Percentiles rank a stretch among this genome's conserved stretches.
phyloP scores from a whole-genome alignment of 1,140 invertebrate genomes.

The Drosophila tropicalis region DNA sequence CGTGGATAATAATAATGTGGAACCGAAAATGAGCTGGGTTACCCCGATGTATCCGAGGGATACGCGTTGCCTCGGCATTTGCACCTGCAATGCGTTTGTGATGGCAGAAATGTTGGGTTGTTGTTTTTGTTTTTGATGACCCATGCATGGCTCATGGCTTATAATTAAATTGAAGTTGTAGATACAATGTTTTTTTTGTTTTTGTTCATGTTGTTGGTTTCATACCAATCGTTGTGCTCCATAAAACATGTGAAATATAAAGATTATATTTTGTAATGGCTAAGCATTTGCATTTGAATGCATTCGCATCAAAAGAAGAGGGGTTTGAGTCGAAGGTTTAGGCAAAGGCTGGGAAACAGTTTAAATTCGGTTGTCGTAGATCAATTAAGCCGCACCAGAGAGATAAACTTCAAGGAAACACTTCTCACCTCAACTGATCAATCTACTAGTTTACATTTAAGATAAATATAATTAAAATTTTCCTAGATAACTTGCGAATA shows the following conservation, averaged over 20 bases:
- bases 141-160: slow-evolving; percentile 67
- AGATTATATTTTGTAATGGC: slow-evolving; percentile 57
- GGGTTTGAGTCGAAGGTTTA: not conserved
- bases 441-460: no score
- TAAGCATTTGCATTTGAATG: slow-evolving; percentile 45
- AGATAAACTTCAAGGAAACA: not conserved
- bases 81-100: slow-evolving; percentile 67
- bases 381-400: not conserved
- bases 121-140: slow-evolving; percentile 55
- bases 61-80: slow-evolving; percentile 23
- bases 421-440: not conserved
- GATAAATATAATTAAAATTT: no score
- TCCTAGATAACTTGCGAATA: no score
- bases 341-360: not conserved
- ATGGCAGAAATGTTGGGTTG: slow-evolving; percentile 32
- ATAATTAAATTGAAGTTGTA: slow-evolving; percentile 81
- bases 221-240: slow-evolving; percentile 45
- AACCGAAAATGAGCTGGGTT: slow-evolving; percentile 74
- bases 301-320: not conserved
- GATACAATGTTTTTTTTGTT: slow-evolving; percentile 65
- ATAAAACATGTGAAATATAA: slow-evolving; percentile 64
- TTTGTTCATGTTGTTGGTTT: not conserved
- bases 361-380: not conserved
- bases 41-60: slow-evolving; percentile 24
- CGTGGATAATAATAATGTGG: slow-evolving; percentile 81